Percentiles rank a stretch among this genome's conserved stretches.
These are phyloP conservation scores for Pectinophora gossypiella DNA, from an alignment of 1,140 invertebrate species.

Conservation along the genomic window DNA sequence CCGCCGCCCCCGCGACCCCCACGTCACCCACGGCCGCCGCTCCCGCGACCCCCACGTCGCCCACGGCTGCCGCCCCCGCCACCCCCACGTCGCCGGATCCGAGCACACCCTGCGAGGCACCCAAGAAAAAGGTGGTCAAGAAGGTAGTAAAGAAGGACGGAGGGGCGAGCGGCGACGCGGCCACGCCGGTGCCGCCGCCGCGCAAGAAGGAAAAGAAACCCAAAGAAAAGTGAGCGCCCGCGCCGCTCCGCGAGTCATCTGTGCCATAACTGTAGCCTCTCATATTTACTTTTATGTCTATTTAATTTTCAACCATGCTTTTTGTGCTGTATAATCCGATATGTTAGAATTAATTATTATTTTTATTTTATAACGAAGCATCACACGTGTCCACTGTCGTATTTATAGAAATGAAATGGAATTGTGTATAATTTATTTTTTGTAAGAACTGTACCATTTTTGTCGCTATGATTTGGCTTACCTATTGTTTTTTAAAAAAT, in stretches of 20 bases:
- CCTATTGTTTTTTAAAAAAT: conserved; percentile 38
- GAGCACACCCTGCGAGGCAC: conserved; percentile 24
- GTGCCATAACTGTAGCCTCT: conserved; percentile 65
- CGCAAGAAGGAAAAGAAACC: conserved; percentile 75
- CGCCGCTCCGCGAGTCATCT: conserved; percentile 55
- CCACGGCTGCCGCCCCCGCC: background rate
- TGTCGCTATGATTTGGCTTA: conserved; percentile 25
- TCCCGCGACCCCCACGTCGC: background rate
- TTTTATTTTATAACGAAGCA: conserved; percentile 40
- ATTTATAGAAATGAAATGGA: conserved; percentile 11
- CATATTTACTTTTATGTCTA: conserved; percentile 43
- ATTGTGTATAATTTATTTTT: background rate
- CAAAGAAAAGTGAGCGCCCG: conserved; percentile 62
- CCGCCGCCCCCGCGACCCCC: conserved; percentile 9
- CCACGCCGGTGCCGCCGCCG: conserved; percentile 68
- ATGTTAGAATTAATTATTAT: conserved; percentile 44
- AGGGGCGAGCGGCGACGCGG: conserved; percentile 46
- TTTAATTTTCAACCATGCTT: conserved; percentile 61
- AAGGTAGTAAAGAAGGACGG: conserved; percentile 63
- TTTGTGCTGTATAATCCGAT: conserved; percentile 54
- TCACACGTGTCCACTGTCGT: conserved; percentile 44
- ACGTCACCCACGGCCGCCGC: background rate
- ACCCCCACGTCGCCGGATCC: conserved; percentile 7
- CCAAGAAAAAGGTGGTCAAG: conserved; percentile 61
- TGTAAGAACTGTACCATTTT: conserved; percentile 14